Percentiles rank a stretch among this genome's conserved stretches.
These are phyloP conservation scores for Drosophila ficusphila DNA, from an alignment of 1,140 invertebrate species.

Conservation along the genomic window DNA sequence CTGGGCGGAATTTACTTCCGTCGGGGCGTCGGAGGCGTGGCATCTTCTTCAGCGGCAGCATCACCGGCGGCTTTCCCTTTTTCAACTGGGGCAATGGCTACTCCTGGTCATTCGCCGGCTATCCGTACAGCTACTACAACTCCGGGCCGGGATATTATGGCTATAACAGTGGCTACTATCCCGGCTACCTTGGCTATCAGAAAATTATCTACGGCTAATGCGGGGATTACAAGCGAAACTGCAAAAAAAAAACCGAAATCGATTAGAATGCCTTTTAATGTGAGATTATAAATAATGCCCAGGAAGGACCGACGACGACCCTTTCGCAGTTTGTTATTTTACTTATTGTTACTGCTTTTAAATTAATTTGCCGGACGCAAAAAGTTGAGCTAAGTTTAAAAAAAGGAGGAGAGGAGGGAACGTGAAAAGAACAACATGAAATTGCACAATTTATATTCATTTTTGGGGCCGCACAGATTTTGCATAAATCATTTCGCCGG, in stretches of 20 bases:
- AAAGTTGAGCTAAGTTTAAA: slow-evolving; percentile 53
- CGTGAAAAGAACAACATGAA: slow-evolving; percentile 56
- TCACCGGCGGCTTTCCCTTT: slow-evolving; percentile 32
- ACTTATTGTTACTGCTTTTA: slow-evolving; percentile 57
- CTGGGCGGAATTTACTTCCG: neutral
- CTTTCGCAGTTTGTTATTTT: slow-evolving; percentile 39
- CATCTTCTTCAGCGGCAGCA: slow-evolving; percentile 50
- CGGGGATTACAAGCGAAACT: neutral
- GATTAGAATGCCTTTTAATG: slow-evolving; percentile 47
- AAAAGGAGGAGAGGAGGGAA: neutral
- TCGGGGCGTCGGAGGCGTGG: slow-evolving; percentile 44
- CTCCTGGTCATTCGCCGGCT: slow-evolving; percentile 38
- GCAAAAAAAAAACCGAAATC: neutral
- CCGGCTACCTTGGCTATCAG: slow-evolving; percentile 62
- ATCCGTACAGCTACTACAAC: slow-evolving; percentile 29
- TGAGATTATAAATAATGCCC: slow-evolving; percentile 79
- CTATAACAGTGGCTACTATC: slow-evolving; percentile 59
- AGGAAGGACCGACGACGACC: slow-evolving; percentile 17
- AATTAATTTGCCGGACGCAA: slow-evolving; percentile 77
- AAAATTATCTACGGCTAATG: slow-evolving; percentile 68
- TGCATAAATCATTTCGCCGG: slow-evolving; percentile 79
- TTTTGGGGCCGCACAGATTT: slow-evolving; percentile 72
- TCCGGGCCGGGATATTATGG: slow-evolving; percentile 45
- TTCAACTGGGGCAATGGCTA: slow-evolving; percentile 35
- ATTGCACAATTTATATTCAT: slow-evolving; percentile 81